Evolutionary conservation across 2,888 invertebrate genomes (phyloP), one percentile per base, ranked within the genome.

Genomic region (Cantharis nigra): DNA sequence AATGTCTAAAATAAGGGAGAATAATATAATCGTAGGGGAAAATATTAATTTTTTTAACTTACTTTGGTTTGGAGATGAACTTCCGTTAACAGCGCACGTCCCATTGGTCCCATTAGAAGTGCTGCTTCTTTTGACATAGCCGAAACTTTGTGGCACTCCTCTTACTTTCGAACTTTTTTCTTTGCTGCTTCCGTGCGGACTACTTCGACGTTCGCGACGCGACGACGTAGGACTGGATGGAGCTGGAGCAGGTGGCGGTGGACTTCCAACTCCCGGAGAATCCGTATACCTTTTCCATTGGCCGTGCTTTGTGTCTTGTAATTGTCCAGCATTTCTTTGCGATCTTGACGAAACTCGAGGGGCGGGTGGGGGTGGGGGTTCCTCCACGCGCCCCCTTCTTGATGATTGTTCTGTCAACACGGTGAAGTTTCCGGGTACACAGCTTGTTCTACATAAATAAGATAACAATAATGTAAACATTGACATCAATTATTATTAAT

Each of bases 101-200:
- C 83, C 81, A 30, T 77, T 79, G 77, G 79, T 77, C 75, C 77
- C 75, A 81, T 93, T 93, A 78, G 93, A 91, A 30, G 81, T 83
- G 65, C 90, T 90, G 81, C 90, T 90, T 83, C 95, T 91, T 86
- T 96, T 96, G 69, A 95, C 94, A 87, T 96, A 96, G 72, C 96
- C 96, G 85, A 96, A 96, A 87, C 93, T 95, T 83, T 95, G 95
- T 9, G 96, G 95, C 13, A 94, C 95, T 13, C 93, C 93, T 79
- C 91, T 87, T 70, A 90, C 91, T 87, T 95, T 96, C 65, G 83
- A 82, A 63, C 93, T 92, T 78, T 91, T 91, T 3, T 91, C 91
- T 78, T 91, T 91, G 71, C 83, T 85, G 69, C 85, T 83, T 78
- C 82, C 87, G 81, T 87, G 89, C 73, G 87, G 87, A 85, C 86